Evolutionary conservation across 2,888 invertebrate genomes (phyloP).

Genomic region (Cataglyphis albicans): DNA sequence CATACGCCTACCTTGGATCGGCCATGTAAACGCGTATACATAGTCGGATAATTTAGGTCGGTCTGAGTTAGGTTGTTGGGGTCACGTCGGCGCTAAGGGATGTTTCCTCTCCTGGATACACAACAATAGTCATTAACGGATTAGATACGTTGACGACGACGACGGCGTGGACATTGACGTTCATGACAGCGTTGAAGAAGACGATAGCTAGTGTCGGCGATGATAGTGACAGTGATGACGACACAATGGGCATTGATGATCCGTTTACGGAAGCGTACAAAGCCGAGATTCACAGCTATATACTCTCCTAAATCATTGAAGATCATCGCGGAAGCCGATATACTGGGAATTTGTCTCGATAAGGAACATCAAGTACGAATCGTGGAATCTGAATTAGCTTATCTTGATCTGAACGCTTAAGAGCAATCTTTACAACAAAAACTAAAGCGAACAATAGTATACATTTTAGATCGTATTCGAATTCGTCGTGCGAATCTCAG

Average conservation of each 20-base stretch:
- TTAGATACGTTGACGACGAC: constrained; percentile 71
- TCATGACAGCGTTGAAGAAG: constrained; percentile 65
- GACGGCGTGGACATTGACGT: constrained; percentile 55
- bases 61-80: constrained; percentile 74
- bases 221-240: constrained; percentile 45
- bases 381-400: background rate
- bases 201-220: constrained; percentile 55
- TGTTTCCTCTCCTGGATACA: constrained; percentile 78
- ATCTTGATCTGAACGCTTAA: background rate
- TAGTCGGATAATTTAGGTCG: constrained; percentile 81
- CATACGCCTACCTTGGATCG: constrained; percentile 76
- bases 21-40: constrained; percentile 69
- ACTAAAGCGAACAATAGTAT: background rate
- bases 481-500: background rate
- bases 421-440: background rate
- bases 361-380: background rate
- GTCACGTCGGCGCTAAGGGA: constrained; percentile 75
- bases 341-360: background rate
- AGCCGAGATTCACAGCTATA: background rate
- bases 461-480: background rate
- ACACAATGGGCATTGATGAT: constrained; percentile 44
- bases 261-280: constrained; percentile 20
- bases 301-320: background rate
- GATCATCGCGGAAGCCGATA: constrained; percentile 15
- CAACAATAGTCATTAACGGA: constrained; percentile 85